Evolutionary conservation across 2,113 vertebrate species (phyloP).

Genomic region (Actenoides hombroni): DNA sequence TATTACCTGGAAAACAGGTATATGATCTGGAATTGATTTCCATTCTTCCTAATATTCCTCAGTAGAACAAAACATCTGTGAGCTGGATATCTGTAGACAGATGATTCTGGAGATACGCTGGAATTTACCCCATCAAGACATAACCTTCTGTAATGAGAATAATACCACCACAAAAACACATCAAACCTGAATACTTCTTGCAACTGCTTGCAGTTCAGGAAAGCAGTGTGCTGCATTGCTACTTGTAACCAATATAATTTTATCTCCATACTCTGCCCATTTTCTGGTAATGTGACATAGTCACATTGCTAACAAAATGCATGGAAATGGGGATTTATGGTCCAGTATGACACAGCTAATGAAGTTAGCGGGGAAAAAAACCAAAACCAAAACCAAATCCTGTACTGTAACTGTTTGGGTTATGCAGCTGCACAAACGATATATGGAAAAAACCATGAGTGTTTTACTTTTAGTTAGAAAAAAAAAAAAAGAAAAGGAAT

Average conservation of each 20-base stretch:
- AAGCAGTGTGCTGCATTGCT: background rate
- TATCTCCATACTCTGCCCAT: background rate
- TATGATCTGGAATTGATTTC: background rate
- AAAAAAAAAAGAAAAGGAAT: background rate
- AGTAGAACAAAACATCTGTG: background rate
- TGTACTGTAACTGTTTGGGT: background rate
- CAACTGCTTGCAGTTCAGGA: background rate
- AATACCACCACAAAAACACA: background rate
- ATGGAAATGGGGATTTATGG: background rate
- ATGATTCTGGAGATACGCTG: background rate
- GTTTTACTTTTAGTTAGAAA: background rate
- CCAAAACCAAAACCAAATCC: background rate
- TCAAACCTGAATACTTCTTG: background rate
- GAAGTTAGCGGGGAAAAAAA: background rate
- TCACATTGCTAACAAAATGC: background rate
- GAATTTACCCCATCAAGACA: background rate
- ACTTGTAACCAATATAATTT: conserved; percentile 7
- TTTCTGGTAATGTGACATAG: background rate
- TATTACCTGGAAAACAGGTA: background rate
- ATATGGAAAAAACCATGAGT: background rate
- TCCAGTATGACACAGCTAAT: background rate
- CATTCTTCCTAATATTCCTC: background rate
- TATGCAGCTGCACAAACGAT: background rate
- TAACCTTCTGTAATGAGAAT: background rate
- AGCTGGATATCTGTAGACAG: background rate